These are phyloP conservation scores for Acanthurus leucopareius DNA, from an alignment of 2,797 vertebrate species.

Conservation along the genomic window DNA sequence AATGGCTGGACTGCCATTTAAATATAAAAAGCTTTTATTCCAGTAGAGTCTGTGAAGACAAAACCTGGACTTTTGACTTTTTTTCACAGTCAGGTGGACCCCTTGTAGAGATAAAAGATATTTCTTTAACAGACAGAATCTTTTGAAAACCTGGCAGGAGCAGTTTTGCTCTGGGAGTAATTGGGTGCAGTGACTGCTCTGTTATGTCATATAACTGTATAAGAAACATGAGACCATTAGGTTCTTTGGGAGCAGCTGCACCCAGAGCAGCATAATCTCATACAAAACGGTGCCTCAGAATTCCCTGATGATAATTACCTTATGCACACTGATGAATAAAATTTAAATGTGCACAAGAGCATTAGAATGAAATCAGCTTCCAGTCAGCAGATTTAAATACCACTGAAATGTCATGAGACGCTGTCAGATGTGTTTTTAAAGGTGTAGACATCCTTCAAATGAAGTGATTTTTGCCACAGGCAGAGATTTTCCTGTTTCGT, in stretches of 20 bases:
- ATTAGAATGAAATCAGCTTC: conserved; percentile 21
- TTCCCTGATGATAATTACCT: conserved; percentile 36
- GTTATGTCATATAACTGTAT: conserved; percentile 31
- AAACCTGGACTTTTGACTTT: not conserved
- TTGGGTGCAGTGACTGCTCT: conserved; percentile 28
- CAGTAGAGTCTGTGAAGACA: not conserved
- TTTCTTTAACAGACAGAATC: conserved; percentile 3
- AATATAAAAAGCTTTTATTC: conserved; percentile 11
- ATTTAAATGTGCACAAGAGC: conserved; percentile 18
- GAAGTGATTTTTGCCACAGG: conserved; percentile 8
- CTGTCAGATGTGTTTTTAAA: conserved; percentile 13
- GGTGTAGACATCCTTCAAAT: conserved; percentile 5
- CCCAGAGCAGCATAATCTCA: not conserved
- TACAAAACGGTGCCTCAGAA: conserved; percentile 20
- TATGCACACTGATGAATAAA: conserved; percentile 26
- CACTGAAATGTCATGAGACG: conserved; percentile 32
- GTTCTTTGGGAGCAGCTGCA: conserved; percentile 45
- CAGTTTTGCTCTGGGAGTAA: conserved; percentile 6
- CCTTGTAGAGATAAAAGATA: not conserved
- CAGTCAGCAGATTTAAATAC: conserved; percentile 16
- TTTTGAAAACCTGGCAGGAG: conserved; percentile 7
- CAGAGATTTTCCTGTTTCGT: conserved; percentile 5
- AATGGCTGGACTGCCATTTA: not conserved
- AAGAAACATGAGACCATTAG: conserved; percentile 28
- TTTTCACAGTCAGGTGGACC: conserved; percentile 3